phyloP scores from a whole-genome alignment of 53 echinoderm and acorn worm genomes.

The Henricia sp. region DNA sequence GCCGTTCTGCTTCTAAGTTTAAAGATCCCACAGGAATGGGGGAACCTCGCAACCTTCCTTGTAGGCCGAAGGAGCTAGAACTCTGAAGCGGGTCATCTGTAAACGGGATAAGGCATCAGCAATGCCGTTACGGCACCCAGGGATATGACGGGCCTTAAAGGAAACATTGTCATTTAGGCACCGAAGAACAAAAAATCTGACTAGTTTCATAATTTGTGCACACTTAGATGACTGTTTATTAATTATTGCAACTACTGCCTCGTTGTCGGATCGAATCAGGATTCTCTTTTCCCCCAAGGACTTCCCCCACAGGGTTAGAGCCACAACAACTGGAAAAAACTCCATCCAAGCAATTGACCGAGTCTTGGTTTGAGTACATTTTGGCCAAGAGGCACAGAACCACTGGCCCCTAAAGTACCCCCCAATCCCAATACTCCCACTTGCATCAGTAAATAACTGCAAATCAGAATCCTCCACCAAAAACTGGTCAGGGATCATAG shows the following conservation, averaged over 20 bases:
- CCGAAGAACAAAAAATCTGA: constrained; percentile 51
- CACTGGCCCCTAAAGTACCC: constrained; percentile 47
- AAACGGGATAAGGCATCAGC: constrained; percentile 59
- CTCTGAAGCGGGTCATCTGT: constrained; percentile 60
- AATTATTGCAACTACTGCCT: constrained; percentile 21
- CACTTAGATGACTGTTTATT: constrained; percentile 61
- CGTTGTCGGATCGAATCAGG: constrained; percentile 59
- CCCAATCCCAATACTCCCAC: constrained; percentile 45
- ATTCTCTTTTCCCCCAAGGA: constrained; percentile 13
- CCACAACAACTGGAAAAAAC: constrained; percentile 46
- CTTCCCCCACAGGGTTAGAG: constrained; percentile 50
- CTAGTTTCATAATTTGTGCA: constrained; percentile 38
- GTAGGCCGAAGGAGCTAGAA: constrained; percentile 39
- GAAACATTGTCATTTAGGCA: constrained; percentile 45
- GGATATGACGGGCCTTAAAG: constrained; percentile 32
- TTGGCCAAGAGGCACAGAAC: constrained; percentile 37
- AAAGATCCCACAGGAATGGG: background rate
- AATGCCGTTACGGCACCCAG: constrained; percentile 24
- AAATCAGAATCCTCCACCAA: constrained; percentile 24
- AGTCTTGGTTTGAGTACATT: too few species aligned
- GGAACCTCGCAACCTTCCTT: background rate
- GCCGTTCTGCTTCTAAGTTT: background rate
- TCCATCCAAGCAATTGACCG: constrained; percentile 59
- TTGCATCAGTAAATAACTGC: constrained; percentile 54
- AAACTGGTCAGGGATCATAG: constrained; percentile 44